Conservation (phyloP, 64 coral and sea anemone species). For the Montipora sp. region DNA sequence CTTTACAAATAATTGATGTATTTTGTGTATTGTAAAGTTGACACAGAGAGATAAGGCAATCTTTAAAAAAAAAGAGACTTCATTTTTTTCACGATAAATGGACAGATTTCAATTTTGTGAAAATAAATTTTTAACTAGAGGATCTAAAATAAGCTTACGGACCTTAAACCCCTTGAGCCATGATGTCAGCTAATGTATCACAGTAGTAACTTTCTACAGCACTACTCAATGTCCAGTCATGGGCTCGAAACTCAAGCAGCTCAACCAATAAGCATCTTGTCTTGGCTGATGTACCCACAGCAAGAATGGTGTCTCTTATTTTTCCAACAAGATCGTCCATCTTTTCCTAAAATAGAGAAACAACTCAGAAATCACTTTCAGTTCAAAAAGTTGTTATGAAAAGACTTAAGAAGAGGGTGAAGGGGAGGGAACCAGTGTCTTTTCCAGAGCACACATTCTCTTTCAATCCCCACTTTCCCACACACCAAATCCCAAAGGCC, state of each 20-base stretch:
- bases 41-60: too few relatives aligned
- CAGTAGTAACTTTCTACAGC: slow-evolving; percentile 41
- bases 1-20: too few relatives aligned
- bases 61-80: too few relatives aligned
- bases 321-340: slow-evolving; percentile 37
- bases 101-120: neutral
- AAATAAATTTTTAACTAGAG: too few relatives aligned
- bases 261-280: slow-evolving; percentile 62
- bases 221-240: slow-evolving; percentile 1
- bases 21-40: too few relatives aligned
- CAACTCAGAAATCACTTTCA: neutral
- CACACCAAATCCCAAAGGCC: too few relatives aligned
- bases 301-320: slow-evolving; percentile 59
- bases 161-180: neutral
- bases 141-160: neutral
- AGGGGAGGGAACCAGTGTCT: too few relatives aligned
- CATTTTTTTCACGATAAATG: too few relatives aligned
- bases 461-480: too few relatives aligned
- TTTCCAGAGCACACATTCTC: too few relatives aligned
- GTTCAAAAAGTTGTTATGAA: too few relatives aligned
- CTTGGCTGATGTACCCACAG: slow-evolving; percentile 26
- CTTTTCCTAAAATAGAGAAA: slow-evolving; percentile 24
- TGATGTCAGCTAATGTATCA: slow-evolving; percentile 60
- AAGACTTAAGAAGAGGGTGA: too few relatives aligned
- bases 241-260: slow-evolving; percentile 35